A percentile compares a stretch with the other conserved stretches of the same genome.
These are phyloP conservation scores for Alentia gelatinosa DNA, from an alignment of 2,888 invertebrate species.

Conservation along the genomic window DNA sequence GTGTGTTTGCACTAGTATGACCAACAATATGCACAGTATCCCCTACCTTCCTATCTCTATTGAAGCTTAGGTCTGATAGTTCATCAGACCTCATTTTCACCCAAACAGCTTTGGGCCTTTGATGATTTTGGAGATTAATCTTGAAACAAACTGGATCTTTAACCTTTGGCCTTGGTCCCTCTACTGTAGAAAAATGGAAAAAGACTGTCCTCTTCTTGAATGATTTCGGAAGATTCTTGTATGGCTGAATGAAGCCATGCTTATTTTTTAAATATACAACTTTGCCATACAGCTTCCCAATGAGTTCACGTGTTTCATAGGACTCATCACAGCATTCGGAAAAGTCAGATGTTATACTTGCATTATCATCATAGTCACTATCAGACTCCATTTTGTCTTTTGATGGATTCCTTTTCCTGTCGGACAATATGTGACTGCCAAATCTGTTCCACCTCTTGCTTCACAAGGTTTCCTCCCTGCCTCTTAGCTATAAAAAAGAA, in stretches of 20 bases:
- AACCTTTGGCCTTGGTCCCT: neutral
- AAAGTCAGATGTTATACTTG: no score
- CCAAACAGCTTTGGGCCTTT: neutral
- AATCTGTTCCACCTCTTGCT: no score
- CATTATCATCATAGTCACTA: no score
- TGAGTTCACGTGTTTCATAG: neutral
- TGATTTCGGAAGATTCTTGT: neutral
- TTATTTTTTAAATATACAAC: neutral
- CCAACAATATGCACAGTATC: no score
- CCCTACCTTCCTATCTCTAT: no score
- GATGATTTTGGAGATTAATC: neutral
- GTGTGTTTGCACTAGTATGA: no score
- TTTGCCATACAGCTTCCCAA: neutral
- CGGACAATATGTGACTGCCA: no score
- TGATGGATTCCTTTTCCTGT: no score
- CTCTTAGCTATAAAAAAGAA: no score
- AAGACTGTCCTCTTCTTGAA: neutral
- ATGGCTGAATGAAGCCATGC: neutral
- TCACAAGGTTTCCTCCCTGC: no score
- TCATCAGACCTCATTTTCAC: neutral
- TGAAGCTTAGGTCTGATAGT: neutral
- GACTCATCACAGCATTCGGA: no score
- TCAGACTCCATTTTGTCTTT: no score
- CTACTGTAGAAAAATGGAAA: neutral
- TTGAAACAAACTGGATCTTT: neutral